A percentile compares a stretch with the other conserved stretches of the same genome.
Evolutionary conservation across 2,797 vertebrate species (phyloP).

Genomic region (Dryobates pubescens): DNA sequence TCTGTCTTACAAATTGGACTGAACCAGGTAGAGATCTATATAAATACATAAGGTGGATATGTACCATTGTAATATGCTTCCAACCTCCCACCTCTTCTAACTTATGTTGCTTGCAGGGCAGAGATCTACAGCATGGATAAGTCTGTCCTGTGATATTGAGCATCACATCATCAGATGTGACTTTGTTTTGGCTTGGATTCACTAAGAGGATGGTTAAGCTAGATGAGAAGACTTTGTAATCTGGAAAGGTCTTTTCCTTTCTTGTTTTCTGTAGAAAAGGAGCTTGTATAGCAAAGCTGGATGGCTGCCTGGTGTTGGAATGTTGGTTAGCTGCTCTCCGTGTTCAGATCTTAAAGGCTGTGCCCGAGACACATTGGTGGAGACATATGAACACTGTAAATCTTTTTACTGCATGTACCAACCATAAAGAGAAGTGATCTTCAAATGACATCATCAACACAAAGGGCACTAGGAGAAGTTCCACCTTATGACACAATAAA

Average conservation of each 20-base stretch:
- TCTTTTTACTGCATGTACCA: neutral
- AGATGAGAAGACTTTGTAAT: neutral
- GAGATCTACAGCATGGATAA: neutral
- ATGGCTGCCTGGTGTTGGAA: neutral
- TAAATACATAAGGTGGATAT: neutral
- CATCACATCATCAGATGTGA: neutral
- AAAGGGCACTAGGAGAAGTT: constrained; percentile 62
- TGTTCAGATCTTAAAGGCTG: neutral
- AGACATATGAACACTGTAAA: constrained; percentile 17
- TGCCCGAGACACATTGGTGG: neutral
- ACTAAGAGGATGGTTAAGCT: neutral
- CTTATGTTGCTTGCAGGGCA: neutral
- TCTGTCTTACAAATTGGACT: neutral
- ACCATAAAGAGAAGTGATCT: constrained; percentile 54
- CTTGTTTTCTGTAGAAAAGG: neutral
- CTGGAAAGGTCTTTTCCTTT: neutral
- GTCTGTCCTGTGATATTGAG: neutral
- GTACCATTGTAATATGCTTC: neutral
- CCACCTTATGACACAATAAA: constrained; percentile 55
- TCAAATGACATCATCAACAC: constrained; percentile 65
- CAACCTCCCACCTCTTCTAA: fast-evolving
- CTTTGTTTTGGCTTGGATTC: neutral
- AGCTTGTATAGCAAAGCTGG: neutral
- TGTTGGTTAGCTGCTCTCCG: neutral
- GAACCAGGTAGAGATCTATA: neutral